Conservation (phyloP, 2,113 vertebrate genomes). For the Oophaga pumilio region DNA sequence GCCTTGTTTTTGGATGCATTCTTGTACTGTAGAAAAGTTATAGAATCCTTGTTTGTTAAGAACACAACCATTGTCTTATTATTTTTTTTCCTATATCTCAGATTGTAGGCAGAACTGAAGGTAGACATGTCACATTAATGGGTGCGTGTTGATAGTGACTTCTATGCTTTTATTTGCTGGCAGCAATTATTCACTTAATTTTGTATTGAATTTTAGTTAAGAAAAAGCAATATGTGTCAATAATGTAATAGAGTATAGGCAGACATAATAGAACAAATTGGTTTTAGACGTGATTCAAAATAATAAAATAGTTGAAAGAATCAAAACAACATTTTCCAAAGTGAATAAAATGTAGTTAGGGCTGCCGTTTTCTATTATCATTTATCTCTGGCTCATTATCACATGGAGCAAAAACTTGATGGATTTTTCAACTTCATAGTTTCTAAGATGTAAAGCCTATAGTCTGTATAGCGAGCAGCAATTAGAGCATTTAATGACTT, state of each 20-base stretch:
- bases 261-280: neutral
- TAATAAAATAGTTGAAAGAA: neutral
- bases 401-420: neutral
- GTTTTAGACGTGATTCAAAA: neutral
- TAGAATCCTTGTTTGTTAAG: neutral
- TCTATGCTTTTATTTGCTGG: conserved; percentile 9
- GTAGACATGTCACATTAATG: neutral
- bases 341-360: neutral
- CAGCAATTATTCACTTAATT: conserved; percentile 34
- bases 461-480: neutral
- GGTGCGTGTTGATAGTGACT: neutral
- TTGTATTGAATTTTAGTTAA: conserved; percentile 26
- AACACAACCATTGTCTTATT: neutral
- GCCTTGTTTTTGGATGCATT: neutral
- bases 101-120: neutral
- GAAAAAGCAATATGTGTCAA: neutral
- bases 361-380: neutral
- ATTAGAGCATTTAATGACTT: neutral
- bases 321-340: neutral
- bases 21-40: neutral
- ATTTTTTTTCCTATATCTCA: neutral
- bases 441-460: neutral
- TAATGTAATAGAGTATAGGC: neutral
- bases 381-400: conserved; percentile 13
- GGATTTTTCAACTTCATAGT: neutral